Evolutionary conservation across 2,113 vertebrate species (phyloP), one percentile per base, ranked within the genome.

Genomic region (Chitala chitala): DNA sequence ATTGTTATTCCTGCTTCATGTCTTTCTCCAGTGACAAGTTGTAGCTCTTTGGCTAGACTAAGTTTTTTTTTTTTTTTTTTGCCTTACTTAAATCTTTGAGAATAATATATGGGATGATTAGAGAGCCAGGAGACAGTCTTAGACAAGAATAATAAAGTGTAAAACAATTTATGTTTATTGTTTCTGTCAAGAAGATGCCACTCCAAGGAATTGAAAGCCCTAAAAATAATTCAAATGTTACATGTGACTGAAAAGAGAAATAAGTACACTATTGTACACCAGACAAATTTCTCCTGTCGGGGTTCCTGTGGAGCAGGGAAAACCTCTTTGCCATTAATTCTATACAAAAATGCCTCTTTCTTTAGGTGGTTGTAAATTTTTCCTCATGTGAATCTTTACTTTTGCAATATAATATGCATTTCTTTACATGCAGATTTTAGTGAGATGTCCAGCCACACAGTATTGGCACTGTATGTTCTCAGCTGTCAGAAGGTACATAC

Each of bases 1-100:
- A 51, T 4, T 64, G 29, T 51, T 64, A 61, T 75, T 54, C n/a
- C 64, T 40, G 33, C 72, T 55, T 13, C 73, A 74, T 74, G 58
- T 78, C 71, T 78, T 36, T 65, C 63, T 82, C 80, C 77, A 74
- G 54, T 48, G 74, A 69, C 65, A 44, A 59, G 38, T 50, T 75
- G 65, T 40, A 54, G 72, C 72, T 33, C 29, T 64, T 63, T 38
- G 12, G 29, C 51, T 33, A 13, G 59, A 64, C 55, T 31, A 17
- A 38, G 44, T 69, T 73, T n/a, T 26, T 13, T 72, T 53, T 55
- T 22, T 12, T 13, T 46, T 69, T 73, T n/a, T 26, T 13, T 72
- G 59, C 54, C 26, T 12, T 13, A 17, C 59, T 58, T 54, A 55
- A 75, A 50, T 50, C 56, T 69, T 65, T 36, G 6, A 69, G 64